Evolutionary conservation across 2,113 vertebrate species (phyloP), one percentile per base, ranked within the genome.

Genomic region (Artemisiospiza belli): DNA sequence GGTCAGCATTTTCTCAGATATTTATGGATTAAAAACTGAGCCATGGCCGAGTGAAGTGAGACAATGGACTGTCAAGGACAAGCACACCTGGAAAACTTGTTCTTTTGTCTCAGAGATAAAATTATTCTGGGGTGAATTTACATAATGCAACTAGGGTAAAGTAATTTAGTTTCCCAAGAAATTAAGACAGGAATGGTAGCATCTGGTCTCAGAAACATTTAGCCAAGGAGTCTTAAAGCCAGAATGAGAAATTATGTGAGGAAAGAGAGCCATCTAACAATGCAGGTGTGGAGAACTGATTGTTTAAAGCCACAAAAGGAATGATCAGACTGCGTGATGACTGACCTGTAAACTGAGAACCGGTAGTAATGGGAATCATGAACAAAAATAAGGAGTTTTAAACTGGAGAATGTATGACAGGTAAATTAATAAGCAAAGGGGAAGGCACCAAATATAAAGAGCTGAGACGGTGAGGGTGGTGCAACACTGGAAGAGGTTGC

Each of bases 21-120:
- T 96, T 97, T 97, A 81, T 83, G 89, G 87, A 96, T 97, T 96
- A 95, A 92, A 84, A 89, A 91, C 63, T 72, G 68, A 92, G 70
- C 67, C n/a, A 11, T 77, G 62, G 82, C 69, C 74, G 95, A 92
- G 72, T 57, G 72, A 93, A 95, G 69, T 49, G 37, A 90, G 43
- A 87, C 0, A 5, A 63, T 59, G 57, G 69, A 80, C 85, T 41
- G 49, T 57, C 96, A 94, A 95, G 83, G 68, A 95, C 89, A 95
- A 90, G 75, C 43, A 59, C 0, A n/a, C 41, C 64, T 77, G 93
- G 78, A 35, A 87, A 83, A 92, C 44, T 91, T 67, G 10, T 69
- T 84, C 91, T 89, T 69, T 43, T 72, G 27, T 83, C 51, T 87
- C 41, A 35, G 61, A 83, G 6, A 72, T 39, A 54, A 95, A 94